Conservation (phyloP, 2,888 invertebrate genomes). For the Epirrita christyi region DNA sequence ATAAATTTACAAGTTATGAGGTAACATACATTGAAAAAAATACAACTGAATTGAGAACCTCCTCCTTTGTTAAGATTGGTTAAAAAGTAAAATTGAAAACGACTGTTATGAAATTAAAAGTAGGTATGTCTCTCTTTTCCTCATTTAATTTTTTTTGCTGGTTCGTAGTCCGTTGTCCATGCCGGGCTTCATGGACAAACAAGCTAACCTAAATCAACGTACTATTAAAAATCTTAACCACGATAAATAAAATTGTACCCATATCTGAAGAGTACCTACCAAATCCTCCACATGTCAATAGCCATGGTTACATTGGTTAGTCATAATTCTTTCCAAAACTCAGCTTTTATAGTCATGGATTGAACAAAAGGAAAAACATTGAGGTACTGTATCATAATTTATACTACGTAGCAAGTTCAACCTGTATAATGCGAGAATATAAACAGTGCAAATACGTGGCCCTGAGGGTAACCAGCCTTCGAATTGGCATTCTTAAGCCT, state of each 20-base stretch:
- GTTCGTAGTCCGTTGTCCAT: no score
- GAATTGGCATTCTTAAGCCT: not conserved
- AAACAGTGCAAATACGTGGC: slow-evolving; percentile 5
- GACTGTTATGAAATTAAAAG: no score
- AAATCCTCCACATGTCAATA: not conserved
- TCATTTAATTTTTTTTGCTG: no score
- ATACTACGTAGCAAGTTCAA: not conserved
- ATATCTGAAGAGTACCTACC: not conserved
- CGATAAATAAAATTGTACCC: not conserved
- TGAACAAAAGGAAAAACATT: not conserved
- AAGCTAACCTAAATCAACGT: not conserved
- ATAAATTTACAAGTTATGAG: no score
- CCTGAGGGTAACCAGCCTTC: not conserved
- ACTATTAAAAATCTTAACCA: no score
- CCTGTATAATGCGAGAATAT: slow-evolving; percentile 4
- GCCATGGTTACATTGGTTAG: not conserved
- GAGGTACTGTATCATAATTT: not conserved
- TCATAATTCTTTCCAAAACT: not conserved
- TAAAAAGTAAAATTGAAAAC: no score
- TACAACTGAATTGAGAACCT: no score
- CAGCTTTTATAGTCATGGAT: not conserved
- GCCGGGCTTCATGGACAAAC: no score
- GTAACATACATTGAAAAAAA: no score
- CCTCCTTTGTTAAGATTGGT: no score
- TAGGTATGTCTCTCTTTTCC: no score